Evolutionary conservation across 92 coral and sea anemone species (phyloP).

Genomic region (Paramuricea clavata): DNA sequence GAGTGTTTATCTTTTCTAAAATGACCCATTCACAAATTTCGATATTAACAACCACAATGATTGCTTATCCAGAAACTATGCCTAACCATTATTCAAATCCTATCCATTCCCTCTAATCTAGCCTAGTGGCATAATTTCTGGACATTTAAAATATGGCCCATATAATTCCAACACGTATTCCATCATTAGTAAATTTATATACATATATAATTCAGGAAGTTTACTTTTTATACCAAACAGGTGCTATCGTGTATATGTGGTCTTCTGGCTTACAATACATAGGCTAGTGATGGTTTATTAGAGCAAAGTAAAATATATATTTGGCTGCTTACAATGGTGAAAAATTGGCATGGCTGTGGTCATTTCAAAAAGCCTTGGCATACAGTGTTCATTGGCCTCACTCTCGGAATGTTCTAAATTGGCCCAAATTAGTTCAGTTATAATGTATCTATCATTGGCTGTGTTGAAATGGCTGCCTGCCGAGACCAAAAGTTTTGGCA

Average conservation of each 20-base stretch:
- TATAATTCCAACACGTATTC: no score
- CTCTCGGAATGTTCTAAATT: neutral
- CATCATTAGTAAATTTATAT: no score
- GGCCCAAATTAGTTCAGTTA: conserved; percentile 18
- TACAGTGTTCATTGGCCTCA: neutral
- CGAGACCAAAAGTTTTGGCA: conserved; percentile 24
- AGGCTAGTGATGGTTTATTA: conserved; percentile 34
- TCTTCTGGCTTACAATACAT: conserved; percentile 12
- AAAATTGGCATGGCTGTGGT: neutral
- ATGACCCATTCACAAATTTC: no score
- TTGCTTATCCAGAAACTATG: no score
- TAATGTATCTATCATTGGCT: neutral
- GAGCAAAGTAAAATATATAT: conserved; percentile 27
- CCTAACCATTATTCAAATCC: no score
- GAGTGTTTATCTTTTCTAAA: no score
- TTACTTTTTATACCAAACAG: conserved; percentile 32
- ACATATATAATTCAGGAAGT: conserved; percentile 20
- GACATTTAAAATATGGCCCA: no score
- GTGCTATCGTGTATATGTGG: conserved; percentile 10
- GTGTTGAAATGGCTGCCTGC: conserved; percentile 27
- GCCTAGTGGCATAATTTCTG: no score
- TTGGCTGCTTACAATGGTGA: conserved; percentile 22
- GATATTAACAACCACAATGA: no score
- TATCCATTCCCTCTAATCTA: no score
- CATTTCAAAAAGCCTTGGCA: neutral